Conservation (phyloP, 2,888 invertebrate genomes). For the Chesias legatella region DNA sequence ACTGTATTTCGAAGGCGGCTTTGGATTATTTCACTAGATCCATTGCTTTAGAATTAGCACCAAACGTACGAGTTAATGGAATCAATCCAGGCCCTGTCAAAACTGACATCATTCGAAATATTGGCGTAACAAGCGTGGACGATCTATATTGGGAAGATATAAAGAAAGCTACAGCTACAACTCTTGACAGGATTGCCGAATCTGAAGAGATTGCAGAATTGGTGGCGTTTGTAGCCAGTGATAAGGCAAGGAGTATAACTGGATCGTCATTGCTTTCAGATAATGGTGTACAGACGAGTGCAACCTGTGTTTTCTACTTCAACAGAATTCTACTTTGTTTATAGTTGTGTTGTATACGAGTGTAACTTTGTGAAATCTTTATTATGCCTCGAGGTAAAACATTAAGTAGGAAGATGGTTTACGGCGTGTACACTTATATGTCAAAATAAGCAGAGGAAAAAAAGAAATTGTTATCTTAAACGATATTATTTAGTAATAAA, state of each 20-base stretch:
- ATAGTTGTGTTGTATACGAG: no score
- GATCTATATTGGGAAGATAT: constrained; percentile 79
- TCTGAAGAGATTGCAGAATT: constrained; percentile 80
- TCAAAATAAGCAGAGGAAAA: no score
- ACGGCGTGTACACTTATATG: no score
- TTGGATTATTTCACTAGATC: constrained; percentile 94
- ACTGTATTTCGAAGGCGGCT: constrained; percentile 37
- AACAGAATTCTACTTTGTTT: no score
- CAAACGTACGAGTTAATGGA: constrained; percentile 88
- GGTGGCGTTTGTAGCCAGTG: constrained; percentile 88
- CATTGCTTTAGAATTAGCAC: constrained; percentile 87
- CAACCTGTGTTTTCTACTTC: no score
- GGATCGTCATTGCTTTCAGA: constrained; percentile 73
- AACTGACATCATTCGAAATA: constrained; percentile 30
- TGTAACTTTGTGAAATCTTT: no score
- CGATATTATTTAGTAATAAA: no score
- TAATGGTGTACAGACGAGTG: constrained; percentile 29
- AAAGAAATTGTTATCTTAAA: no score
- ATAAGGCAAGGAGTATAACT: constrained; percentile 84
- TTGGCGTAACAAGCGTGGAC: constrained; percentile 42
- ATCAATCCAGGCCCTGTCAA: constrained; percentile 93
- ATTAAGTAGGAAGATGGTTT: no score
- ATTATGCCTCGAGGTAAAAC: no score
- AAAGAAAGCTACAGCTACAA: constrained; percentile 89
- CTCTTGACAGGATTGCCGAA: constrained; percentile 83